Conservation (phyloP, 2,888 invertebrate species). For the Cryptocephalus primarius region DNA sequence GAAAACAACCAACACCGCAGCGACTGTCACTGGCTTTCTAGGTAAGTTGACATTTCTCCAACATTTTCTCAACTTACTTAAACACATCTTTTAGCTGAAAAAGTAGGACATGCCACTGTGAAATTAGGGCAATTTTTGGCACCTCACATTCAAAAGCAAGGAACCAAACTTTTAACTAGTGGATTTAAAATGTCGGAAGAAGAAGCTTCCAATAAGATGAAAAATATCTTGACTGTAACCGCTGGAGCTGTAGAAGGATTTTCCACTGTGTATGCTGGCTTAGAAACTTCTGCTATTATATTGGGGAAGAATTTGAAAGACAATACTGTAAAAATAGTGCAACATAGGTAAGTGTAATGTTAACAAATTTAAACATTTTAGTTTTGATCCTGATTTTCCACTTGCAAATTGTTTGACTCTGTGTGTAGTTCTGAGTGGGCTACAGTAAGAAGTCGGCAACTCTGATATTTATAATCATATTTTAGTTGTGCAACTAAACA, state of each 20-base stretch:
- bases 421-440: no score
- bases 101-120: constrained; percentile 56
- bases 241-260: constrained; percentile 63
- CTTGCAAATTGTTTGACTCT: no score
- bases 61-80: neutral
- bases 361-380: no score
- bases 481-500: no score
- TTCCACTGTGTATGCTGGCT: constrained; percentile 55
- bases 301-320: constrained; percentile 53
- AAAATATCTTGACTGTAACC: constrained; percentile 52
- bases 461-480: no score
- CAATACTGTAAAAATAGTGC: constrained; percentile 63
- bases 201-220: constrained; percentile 45
- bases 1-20: constrained; percentile 54
- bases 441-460: no score
- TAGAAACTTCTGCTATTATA: constrained; percentile 59
- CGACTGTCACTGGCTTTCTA: constrained; percentile 54
- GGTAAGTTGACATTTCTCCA: constrained; percentile 35
- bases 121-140: constrained; percentile 55
- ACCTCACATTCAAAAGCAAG: constrained; percentile 55
- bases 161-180: constrained; percentile 46
- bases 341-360: constrained; percentile 50
- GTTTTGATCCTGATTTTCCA: no score
- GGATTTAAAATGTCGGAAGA: constrained; percentile 43
- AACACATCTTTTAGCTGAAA: constrained; percentile 32